Percentiles rank a stretch among this genome's conserved stretches.
Conservation (phyloP, 2,113 vertebrate species). For the Archilochus colubris region DNA sequence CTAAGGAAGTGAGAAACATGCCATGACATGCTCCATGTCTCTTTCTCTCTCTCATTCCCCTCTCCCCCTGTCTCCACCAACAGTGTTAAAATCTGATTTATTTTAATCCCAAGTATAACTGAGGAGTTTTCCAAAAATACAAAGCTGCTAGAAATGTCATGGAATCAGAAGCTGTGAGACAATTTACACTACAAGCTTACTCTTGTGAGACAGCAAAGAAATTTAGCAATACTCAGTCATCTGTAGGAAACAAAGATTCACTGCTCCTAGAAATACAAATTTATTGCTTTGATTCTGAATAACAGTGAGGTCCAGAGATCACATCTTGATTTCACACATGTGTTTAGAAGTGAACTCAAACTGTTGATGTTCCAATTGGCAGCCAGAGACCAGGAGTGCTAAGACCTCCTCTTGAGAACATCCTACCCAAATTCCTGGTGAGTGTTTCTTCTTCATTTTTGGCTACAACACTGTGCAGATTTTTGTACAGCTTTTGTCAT, state of each 20-base stretch:
- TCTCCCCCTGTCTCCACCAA: accelerated
- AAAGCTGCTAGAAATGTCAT: slow-evolving; percentile 4
- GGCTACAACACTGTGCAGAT: not conserved
- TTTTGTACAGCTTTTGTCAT: not conserved
- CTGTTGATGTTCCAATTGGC: not conserved
- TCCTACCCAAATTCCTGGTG: not conserved
- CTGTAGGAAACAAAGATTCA: not conserved
- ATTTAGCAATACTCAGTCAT: not conserved
- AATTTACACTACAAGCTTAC: not conserved
- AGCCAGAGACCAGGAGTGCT: not conserved
- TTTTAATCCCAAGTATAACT: slow-evolving; percentile 50
- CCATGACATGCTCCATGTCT: slow-evolving; percentile 1
- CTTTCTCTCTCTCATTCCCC: not conserved
- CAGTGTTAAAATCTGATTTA: slow-evolving; percentile 49
- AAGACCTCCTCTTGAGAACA: not conserved
- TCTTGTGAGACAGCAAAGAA: not conserved
- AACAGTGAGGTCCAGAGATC: not conserved
- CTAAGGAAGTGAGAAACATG: slow-evolving; percentile 25
- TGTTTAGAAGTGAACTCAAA: slow-evolving; percentile 1
- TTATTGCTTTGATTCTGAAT: not conserved
- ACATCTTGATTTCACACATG: not conserved
- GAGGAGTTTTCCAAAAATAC: slow-evolving; percentile 35
- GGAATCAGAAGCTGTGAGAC: not conserved
- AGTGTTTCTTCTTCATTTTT: not conserved
- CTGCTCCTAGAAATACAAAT: not conserved